These are phyloP conservation scores for Drosophila repleta DNA, from an alignment of 1,140 invertebrate species.

Conservation along the genomic window DNA sequence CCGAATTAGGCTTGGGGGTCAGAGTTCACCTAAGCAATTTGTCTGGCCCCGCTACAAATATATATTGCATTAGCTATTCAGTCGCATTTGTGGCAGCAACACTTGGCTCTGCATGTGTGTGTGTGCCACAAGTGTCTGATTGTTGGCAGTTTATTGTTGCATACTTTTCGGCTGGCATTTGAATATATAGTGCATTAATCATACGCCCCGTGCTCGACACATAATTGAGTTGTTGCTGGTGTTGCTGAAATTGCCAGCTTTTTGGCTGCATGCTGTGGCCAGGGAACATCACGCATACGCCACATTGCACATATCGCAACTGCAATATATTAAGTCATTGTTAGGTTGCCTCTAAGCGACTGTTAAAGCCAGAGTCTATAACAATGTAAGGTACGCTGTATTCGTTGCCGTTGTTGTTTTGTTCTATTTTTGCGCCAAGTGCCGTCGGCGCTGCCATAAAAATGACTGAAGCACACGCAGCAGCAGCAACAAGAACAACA, in stretches of 20 bases:
- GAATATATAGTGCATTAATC: conserved; percentile 63
- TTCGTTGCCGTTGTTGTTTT: conserved; percentile 22
- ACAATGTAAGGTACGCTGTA: conserved; percentile 39
- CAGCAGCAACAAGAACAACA: conserved; percentile 43
- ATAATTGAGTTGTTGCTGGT: conserved; percentile 58
- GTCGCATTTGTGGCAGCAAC: conserved; percentile 29
- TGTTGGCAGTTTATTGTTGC: conserved; percentile 50
- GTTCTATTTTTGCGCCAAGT: conserved; percentile 50
- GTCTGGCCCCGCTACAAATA: neutral
- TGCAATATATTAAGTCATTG: conserved; percentile 42
- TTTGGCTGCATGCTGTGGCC: conserved; percentile 16
- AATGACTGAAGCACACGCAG: conserved; percentile 72
- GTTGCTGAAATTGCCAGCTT: conserved; percentile 1
- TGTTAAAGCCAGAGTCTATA: conserved; percentile 41
- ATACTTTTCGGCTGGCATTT: conserved; percentile 66
- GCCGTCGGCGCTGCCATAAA: conserved; percentile 63
- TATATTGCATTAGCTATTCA: conserved; percentile 29
- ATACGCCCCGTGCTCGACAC: conserved; percentile 46
- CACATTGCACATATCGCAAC: conserved; percentile 32
- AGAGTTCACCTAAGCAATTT: conserved; percentile 15
- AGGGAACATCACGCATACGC: conserved; percentile 32
- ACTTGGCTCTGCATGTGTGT: conserved; percentile 2
- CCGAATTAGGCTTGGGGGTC: conserved; percentile 22
- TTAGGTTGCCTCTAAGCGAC: conserved; percentile 19
- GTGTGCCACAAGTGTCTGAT: conserved; percentile 66